Conservation (phyloP, 2,797 vertebrate species). For the Pteronotus mesoamericanus region DNA sequence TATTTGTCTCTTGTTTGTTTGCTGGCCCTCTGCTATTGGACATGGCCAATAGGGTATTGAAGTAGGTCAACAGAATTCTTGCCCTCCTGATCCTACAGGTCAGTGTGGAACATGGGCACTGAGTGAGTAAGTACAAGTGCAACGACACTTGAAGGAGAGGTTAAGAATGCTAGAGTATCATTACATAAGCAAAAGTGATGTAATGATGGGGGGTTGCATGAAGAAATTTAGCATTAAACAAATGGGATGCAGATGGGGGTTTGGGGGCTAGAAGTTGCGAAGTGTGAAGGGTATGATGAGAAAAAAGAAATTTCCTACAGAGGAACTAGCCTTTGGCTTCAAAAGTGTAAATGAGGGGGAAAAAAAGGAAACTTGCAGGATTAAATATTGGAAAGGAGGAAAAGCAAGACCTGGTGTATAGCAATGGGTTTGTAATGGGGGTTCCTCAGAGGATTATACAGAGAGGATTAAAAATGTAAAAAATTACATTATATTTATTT, state of each 20-base stretch:
- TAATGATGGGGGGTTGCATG: background rate
- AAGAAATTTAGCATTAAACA: background rate
- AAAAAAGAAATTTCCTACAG: background rate
- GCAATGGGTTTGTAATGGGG: background rate
- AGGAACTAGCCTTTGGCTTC: background rate
- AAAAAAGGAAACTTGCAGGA: background rate
- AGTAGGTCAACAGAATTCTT: background rate
- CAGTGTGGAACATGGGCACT: background rate
- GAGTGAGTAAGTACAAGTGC: background rate
- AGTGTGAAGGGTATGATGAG: background rate
- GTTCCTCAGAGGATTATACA: background rate
- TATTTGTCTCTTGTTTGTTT: background rate
- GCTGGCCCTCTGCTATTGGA: background rate
- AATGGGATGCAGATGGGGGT: background rate
- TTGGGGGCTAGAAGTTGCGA: background rate
- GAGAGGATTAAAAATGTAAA: background rate
- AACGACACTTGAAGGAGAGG: background rate
- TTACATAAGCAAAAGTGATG: background rate
- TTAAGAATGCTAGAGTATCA: background rate
- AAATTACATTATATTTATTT: background rate
- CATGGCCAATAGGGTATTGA: background rate
- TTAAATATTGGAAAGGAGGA: background rate
- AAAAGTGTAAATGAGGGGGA: background rate
- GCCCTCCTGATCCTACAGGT: background rate
- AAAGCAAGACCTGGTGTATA: background rate